A percentile compares a stretch with the other conserved stretches of the same genome.
Evolutionary conservation across 2,113 vertebrate species (phyloP).

Genomic region (Carassius carassius): DNA sequence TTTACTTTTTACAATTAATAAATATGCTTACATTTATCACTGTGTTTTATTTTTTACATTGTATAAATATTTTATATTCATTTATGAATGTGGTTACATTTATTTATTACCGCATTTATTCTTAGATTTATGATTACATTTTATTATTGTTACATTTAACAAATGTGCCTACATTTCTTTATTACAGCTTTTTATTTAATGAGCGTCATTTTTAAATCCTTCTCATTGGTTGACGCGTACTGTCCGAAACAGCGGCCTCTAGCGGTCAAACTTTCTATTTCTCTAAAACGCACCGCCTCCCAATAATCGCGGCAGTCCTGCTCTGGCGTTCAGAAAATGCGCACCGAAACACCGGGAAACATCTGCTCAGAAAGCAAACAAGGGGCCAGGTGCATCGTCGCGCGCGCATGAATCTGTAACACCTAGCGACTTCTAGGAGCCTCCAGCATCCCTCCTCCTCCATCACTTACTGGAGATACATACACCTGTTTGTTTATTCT

Average conservation of each 20-base stretch:
- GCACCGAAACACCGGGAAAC: constrained; percentile 28
- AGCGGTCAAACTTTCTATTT: not conserved
- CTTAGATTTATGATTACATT: not conserved
- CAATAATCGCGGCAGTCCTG: constrained; percentile 50
- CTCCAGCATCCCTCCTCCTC: not conserved
- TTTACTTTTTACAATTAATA: not conserved
- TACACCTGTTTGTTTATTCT: constrained; percentile 36
- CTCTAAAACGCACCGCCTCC: constrained; percentile 30
- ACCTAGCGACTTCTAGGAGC: not conserved
- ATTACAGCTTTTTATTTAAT: not conserved
- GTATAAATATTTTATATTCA: too few species aligned
- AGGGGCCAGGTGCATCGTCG: constrained; percentile 23
- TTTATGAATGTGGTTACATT: too few species aligned
- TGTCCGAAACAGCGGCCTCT: constrained; percentile 44
- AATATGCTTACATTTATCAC: not conserved
- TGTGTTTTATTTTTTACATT: too few species aligned
- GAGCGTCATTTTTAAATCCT: not conserved
- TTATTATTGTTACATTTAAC: not conserved
- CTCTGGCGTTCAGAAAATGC: constrained; percentile 54
- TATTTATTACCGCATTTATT: not conserved
- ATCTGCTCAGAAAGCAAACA: constrained; percentile 30
- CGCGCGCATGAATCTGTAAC: constrained; percentile 11
- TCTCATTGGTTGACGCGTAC: not conserved
- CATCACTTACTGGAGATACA: constrained; percentile 32
- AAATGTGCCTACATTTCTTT: not conserved